Conservation (phyloP, 2,888 invertebrate genomes). For the Prosopocoilus inquinatus region DNA sequence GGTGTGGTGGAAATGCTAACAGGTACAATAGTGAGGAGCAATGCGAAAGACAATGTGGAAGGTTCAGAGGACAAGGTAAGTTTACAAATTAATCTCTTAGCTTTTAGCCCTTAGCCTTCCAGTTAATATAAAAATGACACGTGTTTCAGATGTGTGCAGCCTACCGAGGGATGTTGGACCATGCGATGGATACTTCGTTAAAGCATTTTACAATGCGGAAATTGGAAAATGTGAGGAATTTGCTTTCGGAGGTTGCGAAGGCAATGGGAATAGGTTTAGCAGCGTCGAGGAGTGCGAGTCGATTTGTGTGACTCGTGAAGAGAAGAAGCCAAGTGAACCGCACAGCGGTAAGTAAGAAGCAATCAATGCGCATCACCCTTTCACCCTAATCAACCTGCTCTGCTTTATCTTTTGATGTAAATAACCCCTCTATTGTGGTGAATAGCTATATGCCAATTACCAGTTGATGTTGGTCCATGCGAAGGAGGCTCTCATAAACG, state of each 20-base stretch:
- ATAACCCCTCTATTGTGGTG: background rate
- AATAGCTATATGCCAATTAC: conserved; percentile 57
- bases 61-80: conserved; percentile 67
- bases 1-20: conserved; percentile 74
- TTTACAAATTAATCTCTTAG: background rate
- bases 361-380: conserved; percentile 1
- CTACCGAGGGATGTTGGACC: conserved; percentile 67
- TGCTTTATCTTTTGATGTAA: conserved; percentile 1
- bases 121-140: background rate
- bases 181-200: conserved; percentile 64
- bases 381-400: background rate
- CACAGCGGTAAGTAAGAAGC: conserved; percentile 43
- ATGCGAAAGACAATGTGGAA: conserved; percentile 75
- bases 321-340: conserved; percentile 48
- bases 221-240: conserved; percentile 67
- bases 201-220: conserved; percentile 68
- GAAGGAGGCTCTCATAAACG: conserved; percentile 57
- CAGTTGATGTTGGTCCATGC: conserved; percentile 64
- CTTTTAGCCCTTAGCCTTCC: background rate
- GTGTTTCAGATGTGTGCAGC: conserved; percentile 67
- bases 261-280: conserved; percentile 82
- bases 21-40: conserved; percentile 72
- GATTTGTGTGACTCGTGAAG: conserved; percentile 64
- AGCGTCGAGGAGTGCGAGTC: conserved; percentile 71
- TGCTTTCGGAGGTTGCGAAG: conserved; percentile 78